These are phyloP conservation scores for Bos taurus DNA, from an alignment of 2,113 vertebrate genomes.

Conservation along the genomic window DNA sequence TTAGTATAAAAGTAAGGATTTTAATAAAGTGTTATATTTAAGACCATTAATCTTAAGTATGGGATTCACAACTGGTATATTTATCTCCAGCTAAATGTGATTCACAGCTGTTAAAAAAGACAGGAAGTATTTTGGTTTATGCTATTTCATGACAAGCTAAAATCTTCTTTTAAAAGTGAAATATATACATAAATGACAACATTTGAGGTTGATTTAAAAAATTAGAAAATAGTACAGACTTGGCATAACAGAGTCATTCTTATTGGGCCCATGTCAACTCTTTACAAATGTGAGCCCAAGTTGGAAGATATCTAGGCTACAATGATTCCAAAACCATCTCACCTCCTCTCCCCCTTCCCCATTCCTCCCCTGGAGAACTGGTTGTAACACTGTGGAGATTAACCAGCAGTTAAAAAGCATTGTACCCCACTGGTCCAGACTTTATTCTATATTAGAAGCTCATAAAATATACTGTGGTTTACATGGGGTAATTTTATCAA, in stretches of 20 bases:
- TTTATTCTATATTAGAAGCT: neutral
- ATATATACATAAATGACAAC: neutral
- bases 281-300: neutral
- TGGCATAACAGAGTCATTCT: neutral
- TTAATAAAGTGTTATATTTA: neutral
- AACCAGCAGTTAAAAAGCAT: neutral
- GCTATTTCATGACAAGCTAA: neutral
- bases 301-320: neutral
- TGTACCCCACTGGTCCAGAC: neutral
- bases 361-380: neutral
- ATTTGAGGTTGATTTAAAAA: neutral
- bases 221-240: neutral
- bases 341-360: rapidly evolving
- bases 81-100: neutral
- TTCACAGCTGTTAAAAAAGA: neutral
- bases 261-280: neutral
- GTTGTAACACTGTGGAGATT: neutral
- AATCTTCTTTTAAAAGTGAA: slow-evolving; percentile 27
- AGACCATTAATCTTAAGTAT: neutral
- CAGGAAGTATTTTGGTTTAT: neutral
- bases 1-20: neutral
- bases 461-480: neutral
- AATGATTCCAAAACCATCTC: neutral
- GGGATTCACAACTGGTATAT: neutral
- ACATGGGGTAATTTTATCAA: neutral